Conservation (phyloP, 1,140 invertebrate genomes). For the Caenorhabditis tropicalis region DNA sequence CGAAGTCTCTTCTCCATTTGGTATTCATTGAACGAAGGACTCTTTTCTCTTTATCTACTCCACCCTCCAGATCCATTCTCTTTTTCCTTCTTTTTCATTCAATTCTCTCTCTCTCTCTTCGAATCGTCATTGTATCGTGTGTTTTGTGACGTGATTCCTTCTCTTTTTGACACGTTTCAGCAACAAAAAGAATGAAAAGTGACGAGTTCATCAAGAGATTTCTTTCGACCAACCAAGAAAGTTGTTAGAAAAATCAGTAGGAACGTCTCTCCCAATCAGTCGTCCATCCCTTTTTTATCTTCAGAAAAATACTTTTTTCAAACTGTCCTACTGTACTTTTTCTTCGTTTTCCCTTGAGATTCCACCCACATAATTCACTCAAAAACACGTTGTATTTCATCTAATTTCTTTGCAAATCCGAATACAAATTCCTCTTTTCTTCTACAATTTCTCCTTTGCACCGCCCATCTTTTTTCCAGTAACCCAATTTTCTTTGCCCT, state of each 20-base stretch:
- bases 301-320: neutral
- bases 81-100: neutral
- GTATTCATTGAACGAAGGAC: conserved; percentile 33
- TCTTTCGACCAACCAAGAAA: too few relatives aligned
- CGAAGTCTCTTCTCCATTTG: neutral
- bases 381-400: neutral
- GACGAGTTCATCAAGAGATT: neutral
- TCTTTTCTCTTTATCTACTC: neutral
- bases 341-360: neutral
- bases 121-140: neutral
- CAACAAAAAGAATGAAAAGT: neutral
- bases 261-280: too few relatives aligned
- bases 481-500: conserved; percentile 17
- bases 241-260: too few relatives aligned
- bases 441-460: neutral
- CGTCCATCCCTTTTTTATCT: too few relatives aligned
- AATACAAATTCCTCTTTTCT: neutral
- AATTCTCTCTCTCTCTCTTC: neutral
- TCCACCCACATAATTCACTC: neutral
- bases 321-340: neutral
- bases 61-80: neutral
- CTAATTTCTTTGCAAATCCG: neutral
- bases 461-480: neutral
- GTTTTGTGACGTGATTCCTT: neutral
- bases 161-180: neutral